Percentiles rank a stretch among this genome's conserved stretches.
Evolutionary conservation across 2,113 vertebrate species (phyloP).

Genomic region (Cettia cetti): DNA sequence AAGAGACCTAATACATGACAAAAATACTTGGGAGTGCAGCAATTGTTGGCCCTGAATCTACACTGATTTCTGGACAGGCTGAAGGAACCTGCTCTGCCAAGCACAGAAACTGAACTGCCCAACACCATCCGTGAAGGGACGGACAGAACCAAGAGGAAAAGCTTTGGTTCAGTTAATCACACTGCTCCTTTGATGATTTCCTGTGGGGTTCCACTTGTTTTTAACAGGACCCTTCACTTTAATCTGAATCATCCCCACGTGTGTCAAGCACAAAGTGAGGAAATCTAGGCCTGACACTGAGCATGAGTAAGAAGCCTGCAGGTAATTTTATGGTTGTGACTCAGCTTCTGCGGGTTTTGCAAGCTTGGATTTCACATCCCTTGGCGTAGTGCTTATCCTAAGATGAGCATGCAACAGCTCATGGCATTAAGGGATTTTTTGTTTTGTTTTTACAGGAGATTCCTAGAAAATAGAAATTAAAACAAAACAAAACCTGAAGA

Average conservation of each 20-base stretch:
- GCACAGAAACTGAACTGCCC: not conserved
- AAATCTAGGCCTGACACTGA: slow-evolving; percentile 7
- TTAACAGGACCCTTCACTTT: not conserved
- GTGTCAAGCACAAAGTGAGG: not conserved
- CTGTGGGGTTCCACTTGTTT: not conserved
- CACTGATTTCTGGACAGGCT: not conserved
- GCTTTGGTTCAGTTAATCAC: not conserved
- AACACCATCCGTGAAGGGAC: not conserved
- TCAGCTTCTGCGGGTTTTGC: slow-evolving; percentile 55
- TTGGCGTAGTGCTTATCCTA: slow-evolving; percentile 66
- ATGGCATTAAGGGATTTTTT: slow-evolving; percentile 48
- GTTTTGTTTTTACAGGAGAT: slow-evolving; percentile 70
- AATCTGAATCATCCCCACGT: not conserved
- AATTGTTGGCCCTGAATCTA: slow-evolving; percentile 53
- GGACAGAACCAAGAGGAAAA: not conserved
- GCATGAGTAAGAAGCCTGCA: slow-evolving; percentile 47
- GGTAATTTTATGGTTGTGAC: slow-evolving; percentile 19
- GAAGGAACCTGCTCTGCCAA: slow-evolving; percentile 50
- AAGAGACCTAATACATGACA: slow-evolving; percentile 10
- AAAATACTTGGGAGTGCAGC: slow-evolving; percentile 50
- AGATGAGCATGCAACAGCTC: slow-evolving; percentile 65
- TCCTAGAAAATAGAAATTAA: slow-evolving; percentile 71
- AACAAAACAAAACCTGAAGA: slow-evolving; percentile 32
- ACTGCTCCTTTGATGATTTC: not conserved
- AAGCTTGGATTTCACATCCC: slow-evolving; percentile 63